Percentiles rank a stretch among this genome's conserved stretches.
Conservation (phyloP, 2,113 vertebrate species). For the Pampusana beccarii region DNA sequence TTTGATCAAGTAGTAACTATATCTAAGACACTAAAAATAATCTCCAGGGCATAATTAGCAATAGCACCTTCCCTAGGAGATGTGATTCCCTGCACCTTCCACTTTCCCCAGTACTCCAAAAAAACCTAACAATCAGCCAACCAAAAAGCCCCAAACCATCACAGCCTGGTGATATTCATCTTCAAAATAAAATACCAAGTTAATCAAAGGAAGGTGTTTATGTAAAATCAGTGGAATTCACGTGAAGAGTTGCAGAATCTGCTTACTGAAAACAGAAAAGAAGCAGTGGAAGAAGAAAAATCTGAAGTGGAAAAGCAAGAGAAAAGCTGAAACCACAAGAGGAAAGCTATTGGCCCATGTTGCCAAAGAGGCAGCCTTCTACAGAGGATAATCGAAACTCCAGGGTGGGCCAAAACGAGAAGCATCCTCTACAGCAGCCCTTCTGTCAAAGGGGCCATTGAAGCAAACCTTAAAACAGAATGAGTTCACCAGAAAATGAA, state of each 20-base stretch:
- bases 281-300: neutral
- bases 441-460: neutral
- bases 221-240: neutral
- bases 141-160: neutral
- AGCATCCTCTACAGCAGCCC: neutral
- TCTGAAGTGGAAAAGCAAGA: neutral
- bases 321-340: neutral
- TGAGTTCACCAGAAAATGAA: neutral
- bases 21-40: neutral
- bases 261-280: neutral
- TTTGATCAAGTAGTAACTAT: conserved; percentile 3
- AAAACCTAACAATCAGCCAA: neutral
- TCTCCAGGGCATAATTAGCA: conserved; percentile 2
- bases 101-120: neutral
- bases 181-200: neutral
- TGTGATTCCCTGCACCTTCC: neutral
- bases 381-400: neutral
- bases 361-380: neutral
- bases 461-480: neutral
- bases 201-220: neutral
- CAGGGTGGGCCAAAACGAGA: neutral
- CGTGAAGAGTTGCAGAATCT: neutral
- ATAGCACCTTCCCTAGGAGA: neutral
- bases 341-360: neutral
- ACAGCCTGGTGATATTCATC: neutral